A percentile compares a stretch with the other conserved stretches of the same genome.
Conservation (phyloP, 2,888 invertebrate genomes). For the Drosophila eohydei region DNA sequence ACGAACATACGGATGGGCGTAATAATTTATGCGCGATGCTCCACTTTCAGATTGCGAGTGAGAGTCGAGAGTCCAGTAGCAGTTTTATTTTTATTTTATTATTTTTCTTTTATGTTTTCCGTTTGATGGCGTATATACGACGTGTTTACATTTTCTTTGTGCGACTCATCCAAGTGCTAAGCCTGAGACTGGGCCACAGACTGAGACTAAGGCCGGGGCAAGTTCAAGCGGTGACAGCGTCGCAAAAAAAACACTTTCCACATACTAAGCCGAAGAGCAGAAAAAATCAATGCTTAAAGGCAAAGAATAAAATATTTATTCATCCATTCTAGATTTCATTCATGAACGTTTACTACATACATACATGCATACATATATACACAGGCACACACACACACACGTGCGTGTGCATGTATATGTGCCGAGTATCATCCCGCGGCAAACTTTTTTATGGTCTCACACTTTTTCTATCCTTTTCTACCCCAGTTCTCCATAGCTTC, state of each 20-base stretch:
- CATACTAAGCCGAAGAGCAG: constrained; percentile 13
- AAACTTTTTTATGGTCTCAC: constrained; percentile 36
- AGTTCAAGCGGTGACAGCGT: constrained; percentile 36
- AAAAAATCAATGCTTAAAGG: constrained; percentile 63
- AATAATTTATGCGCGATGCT: constrained; percentile 67
- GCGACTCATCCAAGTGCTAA: constrained; percentile 46
- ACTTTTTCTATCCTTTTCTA: constrained; percentile 34
- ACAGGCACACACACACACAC: background rate
- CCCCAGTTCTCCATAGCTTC: constrained; percentile 6
- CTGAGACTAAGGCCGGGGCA: constrained; percentile 13
- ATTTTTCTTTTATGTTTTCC: constrained; percentile 60
- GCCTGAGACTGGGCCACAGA: constrained; percentile 18
- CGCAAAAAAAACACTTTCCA: constrained; percentile 31
- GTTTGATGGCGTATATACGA: constrained; percentile 55
- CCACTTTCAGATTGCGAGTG: constrained; percentile 44
- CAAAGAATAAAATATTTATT: constrained; percentile 77
- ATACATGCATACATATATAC: constrained; percentile 3
- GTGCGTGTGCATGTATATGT: constrained; percentile 22
- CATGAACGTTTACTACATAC: constrained; percentile 66
- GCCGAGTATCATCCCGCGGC: constrained; percentile 43
- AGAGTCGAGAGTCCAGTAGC: constrained; percentile 32
- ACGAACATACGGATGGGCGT: constrained; percentile 57
- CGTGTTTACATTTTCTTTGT: constrained; percentile 63
- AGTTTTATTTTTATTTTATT: constrained; percentile 65
- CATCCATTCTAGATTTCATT: constrained; percentile 78